These are phyloP conservation scores for Brachystomella parvula DNA, from an alignment of 1,140 invertebrate species.

Conservation along the genomic window DNA sequence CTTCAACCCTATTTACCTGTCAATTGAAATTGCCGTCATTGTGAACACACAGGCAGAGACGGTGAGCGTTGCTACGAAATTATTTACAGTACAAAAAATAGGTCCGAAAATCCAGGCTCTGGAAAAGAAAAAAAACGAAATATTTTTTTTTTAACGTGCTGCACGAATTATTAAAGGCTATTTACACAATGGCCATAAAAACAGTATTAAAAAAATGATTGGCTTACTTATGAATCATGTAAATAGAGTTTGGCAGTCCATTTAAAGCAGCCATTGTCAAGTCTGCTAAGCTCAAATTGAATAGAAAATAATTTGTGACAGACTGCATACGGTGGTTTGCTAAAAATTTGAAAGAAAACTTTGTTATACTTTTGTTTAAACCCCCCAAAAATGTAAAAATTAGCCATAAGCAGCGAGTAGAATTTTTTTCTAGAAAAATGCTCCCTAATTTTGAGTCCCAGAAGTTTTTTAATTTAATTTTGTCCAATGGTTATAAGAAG, in stretches of 20 bases:
- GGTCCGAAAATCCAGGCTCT: slow-evolving; percentile 77
- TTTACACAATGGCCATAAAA: not conserved
- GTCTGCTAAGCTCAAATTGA: slow-evolving; percentile 51
- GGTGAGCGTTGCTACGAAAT: slow-evolving; percentile 79
- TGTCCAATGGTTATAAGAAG: not conserved
- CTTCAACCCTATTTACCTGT: too few relatives aligned
- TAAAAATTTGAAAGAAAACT: slow-evolving; percentile 11
- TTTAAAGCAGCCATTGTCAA: slow-evolving; percentile 47
- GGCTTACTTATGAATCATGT: slow-evolving; percentile 43
- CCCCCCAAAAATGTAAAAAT: not conserved
- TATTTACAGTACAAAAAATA: slow-evolving; percentile 74
- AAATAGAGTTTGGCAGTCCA: slow-evolving; percentile 47
- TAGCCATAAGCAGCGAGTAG: too few relatives aligned
- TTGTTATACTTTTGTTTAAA: not conserved
- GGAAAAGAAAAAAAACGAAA: slow-evolving; percentile 35
- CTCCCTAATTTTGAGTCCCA: not conserved
- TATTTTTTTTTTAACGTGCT: not conserved
- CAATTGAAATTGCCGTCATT: slow-evolving; percentile 70
- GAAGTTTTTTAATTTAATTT: not conserved
- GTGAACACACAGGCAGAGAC: slow-evolving; percentile 86
- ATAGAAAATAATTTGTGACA: slow-evolving; percentile 49
- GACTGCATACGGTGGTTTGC: slow-evolving; percentile 48
- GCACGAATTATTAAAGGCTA: not conserved
- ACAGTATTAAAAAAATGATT: not conserved
- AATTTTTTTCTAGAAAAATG: not conserved